Evolutionary conservation across 2,888 invertebrate species (phyloP).

Genomic region (Eristalis pertinax): DNA sequence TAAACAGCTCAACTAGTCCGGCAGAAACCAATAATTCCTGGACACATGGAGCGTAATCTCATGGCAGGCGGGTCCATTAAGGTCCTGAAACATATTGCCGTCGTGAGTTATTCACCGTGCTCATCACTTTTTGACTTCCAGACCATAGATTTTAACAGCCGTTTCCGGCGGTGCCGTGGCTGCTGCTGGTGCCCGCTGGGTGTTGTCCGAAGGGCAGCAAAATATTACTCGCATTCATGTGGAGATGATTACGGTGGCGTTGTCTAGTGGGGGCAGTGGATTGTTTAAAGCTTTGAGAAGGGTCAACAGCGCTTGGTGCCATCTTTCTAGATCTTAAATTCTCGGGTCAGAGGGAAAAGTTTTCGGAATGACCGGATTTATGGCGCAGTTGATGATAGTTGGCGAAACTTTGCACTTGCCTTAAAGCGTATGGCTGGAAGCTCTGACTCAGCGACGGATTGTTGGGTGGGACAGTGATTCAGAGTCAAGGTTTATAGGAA

Average conservation of each 20-base stretch:
- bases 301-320: neutral
- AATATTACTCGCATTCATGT: neutral
- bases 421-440: neutral
- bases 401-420: neutral
- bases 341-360: neutral
- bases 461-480: neutral
- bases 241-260: neutral
- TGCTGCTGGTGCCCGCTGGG: neutral
- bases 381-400: neutral
- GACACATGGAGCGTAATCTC: slow-evolving; percentile 13
- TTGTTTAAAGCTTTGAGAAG: neutral
- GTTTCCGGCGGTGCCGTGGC: neutral
- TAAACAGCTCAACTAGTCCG: slow-evolving; percentile 41
- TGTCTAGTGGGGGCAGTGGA: neutral
- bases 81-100: slow-evolving; percentile 19
- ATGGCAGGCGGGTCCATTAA: slow-evolving; percentile 5
- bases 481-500: neutral
- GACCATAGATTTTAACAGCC: slow-evolving; percentile 31
- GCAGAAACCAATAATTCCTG: slow-evolving; percentile 43
- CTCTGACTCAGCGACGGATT: neutral
- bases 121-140: slow-evolving; percentile 38
- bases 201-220: neutral
- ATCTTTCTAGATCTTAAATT: neutral
- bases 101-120: slow-evolving; percentile 25
- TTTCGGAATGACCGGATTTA: neutral